Percentiles rank a stretch among this genome's conserved stretches.
Conservation (phyloP, 2,113 vertebrate species). For the Toxotes jaculatrix region DNA sequence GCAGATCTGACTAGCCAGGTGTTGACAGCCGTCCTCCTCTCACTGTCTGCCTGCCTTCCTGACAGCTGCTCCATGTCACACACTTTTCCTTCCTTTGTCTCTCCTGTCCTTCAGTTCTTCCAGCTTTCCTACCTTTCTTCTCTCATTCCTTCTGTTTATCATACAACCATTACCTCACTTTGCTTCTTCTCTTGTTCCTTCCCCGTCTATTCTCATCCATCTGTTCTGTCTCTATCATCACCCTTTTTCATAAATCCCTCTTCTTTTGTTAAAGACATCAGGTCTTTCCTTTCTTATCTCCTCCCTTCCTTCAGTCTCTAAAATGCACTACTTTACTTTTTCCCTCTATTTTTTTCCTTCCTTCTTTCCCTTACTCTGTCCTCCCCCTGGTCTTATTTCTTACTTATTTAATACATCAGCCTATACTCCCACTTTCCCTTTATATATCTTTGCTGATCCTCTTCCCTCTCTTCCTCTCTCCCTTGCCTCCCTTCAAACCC, state of each 20-base stretch:
- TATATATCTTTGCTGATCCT: neutral
- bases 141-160: neutral
- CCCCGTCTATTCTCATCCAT: neutral
- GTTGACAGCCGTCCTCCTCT: slow-evolving; percentile 30
- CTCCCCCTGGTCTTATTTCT: neutral
- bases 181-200: neutral
- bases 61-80: slow-evolving; percentile 15
- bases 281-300: neutral
- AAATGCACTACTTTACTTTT: neutral
- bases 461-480: neutral
- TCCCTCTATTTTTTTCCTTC: neutral
- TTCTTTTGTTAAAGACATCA: neutral
- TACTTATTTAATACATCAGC: neutral
- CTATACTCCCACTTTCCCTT: neutral
- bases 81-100: neutral
- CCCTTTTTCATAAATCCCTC: neutral
- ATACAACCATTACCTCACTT: neutral
- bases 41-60: slow-evolving; percentile 1
- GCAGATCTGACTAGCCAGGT: slow-evolving; percentile 29
- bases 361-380: neutral
- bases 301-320: neutral
- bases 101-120: neutral
- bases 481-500: neutral
- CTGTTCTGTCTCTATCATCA: neutral
- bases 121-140: neutral